A percentile compares a stretch with the other conserved stretches of the same genome.
Evolutionary conservation across 2,113 vertebrate genomes (phyloP).

Genomic region (Menidia beryllina): DNA sequence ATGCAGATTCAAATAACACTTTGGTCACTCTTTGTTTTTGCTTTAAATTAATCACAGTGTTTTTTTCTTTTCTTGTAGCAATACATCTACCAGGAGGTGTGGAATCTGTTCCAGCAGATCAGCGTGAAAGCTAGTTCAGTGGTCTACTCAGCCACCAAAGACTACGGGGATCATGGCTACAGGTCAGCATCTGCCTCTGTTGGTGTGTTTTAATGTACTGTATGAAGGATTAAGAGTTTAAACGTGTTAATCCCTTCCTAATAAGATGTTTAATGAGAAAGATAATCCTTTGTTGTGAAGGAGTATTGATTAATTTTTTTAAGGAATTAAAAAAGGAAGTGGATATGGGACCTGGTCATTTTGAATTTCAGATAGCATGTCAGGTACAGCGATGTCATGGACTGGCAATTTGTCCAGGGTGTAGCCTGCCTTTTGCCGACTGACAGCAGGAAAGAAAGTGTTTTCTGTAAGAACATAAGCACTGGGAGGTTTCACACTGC

Average conservation of each 20-base stretch:
- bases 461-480: too few relatives aligned
- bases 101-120: constrained; percentile 99
- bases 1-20: not conserved
- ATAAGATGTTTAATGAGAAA: too few relatives aligned
- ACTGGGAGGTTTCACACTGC: too few relatives aligned
- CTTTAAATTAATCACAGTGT: not conserved
- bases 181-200: constrained; percentile 80
- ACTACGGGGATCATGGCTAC: constrained; percentile 95
- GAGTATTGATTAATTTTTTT: not conserved
- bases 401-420: too few relatives aligned
- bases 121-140: constrained; percentile 97
- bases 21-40: not conserved
- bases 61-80: constrained; percentile 80
- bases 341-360: too few relatives aligned
- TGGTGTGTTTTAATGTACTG: not conserved
- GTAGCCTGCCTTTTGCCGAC: too few relatives aligned
- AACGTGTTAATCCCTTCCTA: not conserved
- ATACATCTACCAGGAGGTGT: constrained; percentile 98
- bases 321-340: too few relatives aligned
- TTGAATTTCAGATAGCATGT: too few relatives aligned
- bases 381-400: too few relatives aligned
- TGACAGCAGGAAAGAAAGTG: too few relatives aligned
- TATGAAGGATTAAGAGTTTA: not conserved
- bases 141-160: constrained; percentile 95
- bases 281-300: not conserved